Evolutionary conservation across 2,888 invertebrate species (phyloP).

Genomic region (Mechanitis messenoides): DNA sequence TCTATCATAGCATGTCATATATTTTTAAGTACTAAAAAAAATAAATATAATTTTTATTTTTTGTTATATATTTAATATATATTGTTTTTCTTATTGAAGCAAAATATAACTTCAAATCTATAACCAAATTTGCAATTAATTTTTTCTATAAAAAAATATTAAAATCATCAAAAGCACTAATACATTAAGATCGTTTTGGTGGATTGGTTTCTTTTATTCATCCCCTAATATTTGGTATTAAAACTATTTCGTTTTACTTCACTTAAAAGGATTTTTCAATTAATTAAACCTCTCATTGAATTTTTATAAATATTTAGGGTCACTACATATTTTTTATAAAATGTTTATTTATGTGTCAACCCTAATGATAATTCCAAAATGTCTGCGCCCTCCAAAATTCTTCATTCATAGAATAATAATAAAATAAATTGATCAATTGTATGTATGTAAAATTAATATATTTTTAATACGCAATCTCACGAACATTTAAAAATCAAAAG

Average conservation of each 20-base stretch:
- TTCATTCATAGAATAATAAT: too few species aligned
- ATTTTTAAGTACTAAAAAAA: too few species aligned
- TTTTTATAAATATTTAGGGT: slow-evolving; percentile 8
- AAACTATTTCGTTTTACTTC: slow-evolving; percentile 13
- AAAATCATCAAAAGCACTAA: neutral
- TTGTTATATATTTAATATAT: too few species aligned
- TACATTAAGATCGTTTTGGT: neutral
- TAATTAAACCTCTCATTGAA: slow-evolving; percentile 8
- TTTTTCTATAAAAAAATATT: too few species aligned
- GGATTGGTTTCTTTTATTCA: slow-evolving; percentile 18
- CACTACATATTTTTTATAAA: neutral
- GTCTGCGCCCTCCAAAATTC: too few species aligned
- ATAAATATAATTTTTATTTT: too few species aligned
- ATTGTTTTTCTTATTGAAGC: too few species aligned
- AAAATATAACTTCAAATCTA: too few species aligned
- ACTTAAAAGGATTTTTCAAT: slow-evolving; percentile 9
- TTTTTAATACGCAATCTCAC: slow-evolving; percentile 1
- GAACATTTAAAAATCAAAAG: slow-evolving; percentile 26
- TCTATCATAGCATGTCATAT: too few species aligned
- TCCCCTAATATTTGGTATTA: slow-evolving; percentile 23
- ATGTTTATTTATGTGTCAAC: neutral
- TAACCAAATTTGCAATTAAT: too few species aligned
- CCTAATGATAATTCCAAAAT: neutral
- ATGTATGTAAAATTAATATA: neutral
- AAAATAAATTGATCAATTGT: too few species aligned